Conservation (phyloP, 2,113 vertebrate species). For the Panurus biarmicus region DNA sequence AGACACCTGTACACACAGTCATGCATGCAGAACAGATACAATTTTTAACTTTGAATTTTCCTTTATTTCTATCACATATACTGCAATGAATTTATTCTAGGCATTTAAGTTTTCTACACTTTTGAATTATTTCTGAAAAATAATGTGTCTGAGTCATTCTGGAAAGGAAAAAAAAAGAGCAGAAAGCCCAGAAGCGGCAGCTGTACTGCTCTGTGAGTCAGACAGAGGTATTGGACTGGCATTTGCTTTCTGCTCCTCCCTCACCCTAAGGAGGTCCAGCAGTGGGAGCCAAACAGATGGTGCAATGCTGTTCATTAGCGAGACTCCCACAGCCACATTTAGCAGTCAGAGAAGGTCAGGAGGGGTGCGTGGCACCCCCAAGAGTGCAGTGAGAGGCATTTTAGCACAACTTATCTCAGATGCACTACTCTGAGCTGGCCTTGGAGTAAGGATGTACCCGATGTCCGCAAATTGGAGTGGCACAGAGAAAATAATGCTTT, state of each 20-base stretch:
- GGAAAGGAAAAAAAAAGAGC: background rate
- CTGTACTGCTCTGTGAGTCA: background rate
- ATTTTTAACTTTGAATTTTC: background rate
- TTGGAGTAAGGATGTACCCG: background rate
- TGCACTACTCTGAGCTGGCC: background rate
- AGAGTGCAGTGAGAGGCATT: background rate
- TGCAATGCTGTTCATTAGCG: background rate
- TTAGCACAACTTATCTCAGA: background rate
- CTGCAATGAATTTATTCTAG: background rate
- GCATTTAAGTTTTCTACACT: background rate
- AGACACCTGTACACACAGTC: background rate
- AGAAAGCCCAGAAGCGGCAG: background rate
- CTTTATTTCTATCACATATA: background rate
- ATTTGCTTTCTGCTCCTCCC: background rate
- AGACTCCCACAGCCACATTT: background rate
- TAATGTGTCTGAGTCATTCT: background rate
- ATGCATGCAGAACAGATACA: background rate
- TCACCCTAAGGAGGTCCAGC: background rate
- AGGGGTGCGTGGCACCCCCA: background rate
- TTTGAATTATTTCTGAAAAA: background rate
- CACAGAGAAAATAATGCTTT: conserved; percentile 7
- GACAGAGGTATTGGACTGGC: background rate
- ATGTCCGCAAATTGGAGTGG: background rate
- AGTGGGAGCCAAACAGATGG: background rate
- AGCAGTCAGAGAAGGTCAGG: background rate